Conservation (phyloP, 2,113 vertebrate genomes). For the Ptyas mucosa region DNA sequence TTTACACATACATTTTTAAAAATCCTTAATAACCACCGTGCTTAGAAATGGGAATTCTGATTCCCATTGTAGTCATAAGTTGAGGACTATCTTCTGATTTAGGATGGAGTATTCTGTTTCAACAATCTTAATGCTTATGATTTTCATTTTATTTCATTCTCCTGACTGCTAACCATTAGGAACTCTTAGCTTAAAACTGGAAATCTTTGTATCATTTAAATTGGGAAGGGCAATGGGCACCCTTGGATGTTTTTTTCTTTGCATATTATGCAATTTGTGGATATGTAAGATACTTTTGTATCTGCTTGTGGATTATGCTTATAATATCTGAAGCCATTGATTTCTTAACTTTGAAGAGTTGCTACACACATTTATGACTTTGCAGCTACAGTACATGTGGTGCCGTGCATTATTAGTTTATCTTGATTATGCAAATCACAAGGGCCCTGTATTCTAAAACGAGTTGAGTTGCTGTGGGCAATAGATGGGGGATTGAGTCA, state of each 20-base stretch:
- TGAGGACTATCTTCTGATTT: not conserved
- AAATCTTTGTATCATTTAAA: not conserved
- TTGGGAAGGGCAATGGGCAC: not conserved
- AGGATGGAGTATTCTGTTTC: not conserved
- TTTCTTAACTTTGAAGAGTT: not conserved
- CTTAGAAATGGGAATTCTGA: not conserved
- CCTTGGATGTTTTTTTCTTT: not conserved
- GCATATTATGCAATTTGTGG: not conserved
- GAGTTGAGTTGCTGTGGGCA: not conserved
- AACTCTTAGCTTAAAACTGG: not conserved
- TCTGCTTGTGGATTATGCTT: not conserved
- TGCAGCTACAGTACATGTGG: not conserved
- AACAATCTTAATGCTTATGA: not conserved
- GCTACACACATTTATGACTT: not conserved
- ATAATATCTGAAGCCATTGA: not conserved
- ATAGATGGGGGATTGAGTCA: not conserved
- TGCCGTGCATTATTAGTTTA: not conserved
- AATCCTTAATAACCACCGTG: not conserved
- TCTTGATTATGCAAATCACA: not conserved
- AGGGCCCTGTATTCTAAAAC: not conserved
- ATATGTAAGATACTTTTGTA: not conserved
- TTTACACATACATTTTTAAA: not conserved
- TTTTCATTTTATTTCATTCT: not conserved
- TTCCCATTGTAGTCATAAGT: no score
- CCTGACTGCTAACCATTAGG: no score